Evolutionary conservation across 2,888 invertebrate genomes (phyloP), one percentile per base, ranked within the genome.

Genomic region (Trichopoda pennipes): DNA sequence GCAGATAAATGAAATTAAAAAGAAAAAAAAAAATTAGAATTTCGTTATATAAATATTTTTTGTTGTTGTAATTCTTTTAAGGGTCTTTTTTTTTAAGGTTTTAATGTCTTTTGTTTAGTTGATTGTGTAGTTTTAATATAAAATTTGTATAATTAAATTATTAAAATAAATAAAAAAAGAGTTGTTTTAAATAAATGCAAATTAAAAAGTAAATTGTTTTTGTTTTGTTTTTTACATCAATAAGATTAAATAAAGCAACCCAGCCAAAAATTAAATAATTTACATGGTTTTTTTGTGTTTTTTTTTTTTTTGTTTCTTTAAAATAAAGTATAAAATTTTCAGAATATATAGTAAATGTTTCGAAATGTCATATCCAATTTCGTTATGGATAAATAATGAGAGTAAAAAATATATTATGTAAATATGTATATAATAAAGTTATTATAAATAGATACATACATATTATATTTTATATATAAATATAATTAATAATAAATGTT

Each of bases 101-200:
- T 55, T 28, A 55, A 47, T 81, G 69, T 78, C 55, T 78, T 81
- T 73, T 72, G 14, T 75, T 56, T 56, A 35, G 8, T 35, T 38
- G 12, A 1, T 38, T 8, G 12, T 38, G 12, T 28, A 28, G 28
- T 49, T 75, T 70, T 53, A 49, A 55, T 38, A 38, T 38, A 38
- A 12, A 38, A 38, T 38, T 58, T 70, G 21, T 64, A 47, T 70
- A 55, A 74, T 53, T 70, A 70, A 75, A 70, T 58, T 64, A 73
- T 63, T 58, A 74, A 70, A 78, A 81, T 78, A 76, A 76, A 80
- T 78, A 78, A 66, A 81, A 79, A 35, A 49, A 55, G 56, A 58
- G 32, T 70, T 78, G 68, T 63, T 79, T 81, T 79, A 79, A 79
- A 82, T 82, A 79, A 82, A 82, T 82, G 79, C 79, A 79, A 78